phyloP scores from a whole-genome alignment of 2,888 invertebrate genomes.

The Archips crataeganus region DNA sequence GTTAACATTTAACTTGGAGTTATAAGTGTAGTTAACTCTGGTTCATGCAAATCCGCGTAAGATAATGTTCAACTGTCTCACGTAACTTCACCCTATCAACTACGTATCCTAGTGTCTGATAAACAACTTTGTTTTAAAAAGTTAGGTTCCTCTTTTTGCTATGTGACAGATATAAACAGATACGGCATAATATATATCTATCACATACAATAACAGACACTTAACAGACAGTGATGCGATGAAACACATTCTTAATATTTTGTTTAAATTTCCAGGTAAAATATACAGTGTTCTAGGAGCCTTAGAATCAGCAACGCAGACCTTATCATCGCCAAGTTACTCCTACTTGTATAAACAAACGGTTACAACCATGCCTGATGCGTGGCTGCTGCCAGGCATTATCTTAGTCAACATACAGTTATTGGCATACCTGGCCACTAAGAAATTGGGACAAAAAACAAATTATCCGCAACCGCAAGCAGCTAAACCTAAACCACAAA shows the following conservation, averaged over 20 bases:
- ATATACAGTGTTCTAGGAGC: constrained; percentile 81
- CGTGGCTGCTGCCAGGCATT: constrained; percentile 77
- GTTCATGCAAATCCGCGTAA: no score
- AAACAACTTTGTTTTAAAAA: no score
- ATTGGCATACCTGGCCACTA: constrained; percentile 66
- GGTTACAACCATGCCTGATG: constrained; percentile 70
- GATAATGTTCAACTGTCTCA: no score
- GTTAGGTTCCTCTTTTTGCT: no score
- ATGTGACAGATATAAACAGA: no score
- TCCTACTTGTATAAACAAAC: constrained; percentile 77
- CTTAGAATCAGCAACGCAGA: constrained; percentile 78
- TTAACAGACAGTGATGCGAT: no score
- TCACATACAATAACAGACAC: no score
- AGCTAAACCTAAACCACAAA: constrained; percentile 27
- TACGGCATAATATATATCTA: no score
- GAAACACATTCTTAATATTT: neutral
- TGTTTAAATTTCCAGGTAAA: constrained; percentile 70
- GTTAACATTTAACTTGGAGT: no score
- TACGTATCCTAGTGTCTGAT: no score
- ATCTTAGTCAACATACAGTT: constrained; percentile 66
- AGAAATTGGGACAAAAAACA: constrained; percentile 51
- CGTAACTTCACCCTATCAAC: no score
- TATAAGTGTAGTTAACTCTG: no score
- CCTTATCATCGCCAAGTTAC: constrained; percentile 73
- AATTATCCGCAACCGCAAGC: constrained; percentile 28